These are phyloP conservation scores for Synergus laeviventris DNA, from an alignment of 2,888 invertebrate genomes.

Conservation along the genomic window DNA sequence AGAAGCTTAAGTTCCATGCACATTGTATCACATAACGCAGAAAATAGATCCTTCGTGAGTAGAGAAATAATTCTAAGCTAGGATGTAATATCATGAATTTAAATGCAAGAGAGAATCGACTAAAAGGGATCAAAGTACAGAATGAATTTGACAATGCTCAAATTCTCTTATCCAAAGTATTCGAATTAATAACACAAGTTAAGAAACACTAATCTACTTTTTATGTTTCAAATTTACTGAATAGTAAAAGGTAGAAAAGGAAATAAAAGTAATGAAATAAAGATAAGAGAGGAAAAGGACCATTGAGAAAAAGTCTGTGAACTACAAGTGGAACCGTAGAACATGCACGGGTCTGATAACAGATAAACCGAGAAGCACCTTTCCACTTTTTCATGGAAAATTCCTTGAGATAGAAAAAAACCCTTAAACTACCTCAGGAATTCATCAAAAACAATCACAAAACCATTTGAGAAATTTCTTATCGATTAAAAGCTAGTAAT, in stretches of 20 bases:
- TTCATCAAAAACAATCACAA: slow-evolving; percentile 3
- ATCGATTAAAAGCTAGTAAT: background rate
- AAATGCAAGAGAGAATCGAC: slow-evolving; percentile 22
- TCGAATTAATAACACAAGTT: background rate
- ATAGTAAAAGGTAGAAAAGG: slow-evolving; percentile 6
- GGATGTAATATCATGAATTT: background rate
- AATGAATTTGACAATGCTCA: slow-evolving; percentile 25
- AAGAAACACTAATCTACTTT: slow-evolving; percentile 25
- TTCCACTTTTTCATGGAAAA: background rate
- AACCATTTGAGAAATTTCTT: background rate
- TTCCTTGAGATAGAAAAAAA: slow-evolving; percentile 23
- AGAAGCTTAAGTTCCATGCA: background rate
- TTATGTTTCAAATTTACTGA: slow-evolving; percentile 10
- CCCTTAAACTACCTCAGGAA: background rate
- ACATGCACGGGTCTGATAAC: slow-evolving; percentile 27
- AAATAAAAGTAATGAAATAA: slow-evolving; percentile 37
- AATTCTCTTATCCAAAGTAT: background rate
- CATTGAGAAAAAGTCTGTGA: slow-evolving; percentile 42
- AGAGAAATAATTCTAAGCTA: slow-evolving; percentile 30
- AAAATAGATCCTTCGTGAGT: slow-evolving; percentile 11
- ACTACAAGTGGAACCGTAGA: slow-evolving; percentile 28
- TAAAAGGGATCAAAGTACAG: slow-evolving; percentile 18
- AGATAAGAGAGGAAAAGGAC: slow-evolving; percentile 44
- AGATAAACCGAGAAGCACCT: slow-evolving; percentile 23
- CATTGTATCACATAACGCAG: slow-evolving; percentile 1